Percentiles rank a stretch among this genome's conserved stretches.
These are phyloP conservation scores for Atrina japonica DNA, from an alignment of 2,888 invertebrate species.

Conservation along the genomic window DNA sequence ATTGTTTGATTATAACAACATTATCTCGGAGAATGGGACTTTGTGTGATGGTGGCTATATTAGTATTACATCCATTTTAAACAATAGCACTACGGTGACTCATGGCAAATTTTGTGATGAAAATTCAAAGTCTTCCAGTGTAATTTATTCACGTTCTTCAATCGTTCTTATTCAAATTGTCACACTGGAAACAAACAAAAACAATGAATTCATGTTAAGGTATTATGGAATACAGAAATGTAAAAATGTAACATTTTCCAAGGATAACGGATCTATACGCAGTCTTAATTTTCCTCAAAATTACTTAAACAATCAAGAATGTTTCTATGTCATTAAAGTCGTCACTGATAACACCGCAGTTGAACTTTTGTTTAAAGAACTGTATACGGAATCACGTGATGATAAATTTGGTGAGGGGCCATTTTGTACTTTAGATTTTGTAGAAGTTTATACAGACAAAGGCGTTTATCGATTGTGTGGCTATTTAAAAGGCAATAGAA, in stretches of 20 bases:
- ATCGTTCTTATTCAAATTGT: constrained; percentile 37
- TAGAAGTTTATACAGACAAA: constrained; percentile 53
- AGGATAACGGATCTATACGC: constrained; percentile 81
- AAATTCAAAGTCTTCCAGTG: not conserved
- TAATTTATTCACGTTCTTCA: constrained; percentile 40
- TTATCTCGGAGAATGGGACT: too few relatives aligned
- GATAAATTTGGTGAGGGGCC: constrained; percentile 42
- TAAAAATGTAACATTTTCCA: constrained; percentile 42
- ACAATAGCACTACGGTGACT: not conserved
- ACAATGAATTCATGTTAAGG: constrained; percentile 44
- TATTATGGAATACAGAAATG: constrained; percentile 51
- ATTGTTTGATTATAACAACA: too few relatives aligned
- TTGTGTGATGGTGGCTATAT: too few relatives aligned
- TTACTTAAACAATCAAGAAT: constrained; percentile 57
- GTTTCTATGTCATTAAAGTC: constrained; percentile 50
- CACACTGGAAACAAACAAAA: constrained; percentile 38
- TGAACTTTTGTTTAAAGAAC: constrained; percentile 54
- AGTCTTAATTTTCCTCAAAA: constrained; percentile 84
- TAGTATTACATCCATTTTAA: not conserved
- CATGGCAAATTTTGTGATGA: constrained; percentile 5
- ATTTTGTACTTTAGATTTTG: constrained; percentile 59
- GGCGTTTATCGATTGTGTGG: constrained; percentile 56
- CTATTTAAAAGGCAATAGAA: constrained; percentile 16
- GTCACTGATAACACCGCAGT: constrained; percentile 29
- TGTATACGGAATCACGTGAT: constrained; percentile 56